Base-by-base conservation (phyloP, 30 jellyfish, hydroid and myxozoan genomes). In the Nemopilema nomurai region DNA sequence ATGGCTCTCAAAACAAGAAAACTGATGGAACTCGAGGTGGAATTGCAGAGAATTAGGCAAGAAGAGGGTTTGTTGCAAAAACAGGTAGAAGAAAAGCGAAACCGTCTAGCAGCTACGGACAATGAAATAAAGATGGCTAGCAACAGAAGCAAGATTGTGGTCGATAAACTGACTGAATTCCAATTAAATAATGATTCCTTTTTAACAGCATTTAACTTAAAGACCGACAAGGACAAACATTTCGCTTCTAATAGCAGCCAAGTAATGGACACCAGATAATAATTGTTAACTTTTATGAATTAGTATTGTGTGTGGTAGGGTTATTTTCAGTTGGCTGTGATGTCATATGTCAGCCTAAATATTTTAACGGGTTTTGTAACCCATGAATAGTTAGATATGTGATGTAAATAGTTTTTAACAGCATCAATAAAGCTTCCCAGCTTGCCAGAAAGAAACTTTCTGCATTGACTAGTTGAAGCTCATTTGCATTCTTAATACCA, bases 1-100 rank as follows among this genome's bases (percentile, higher is more conserved):
- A 72, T 83, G 83, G 92, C 92, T 18, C n/a, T 68, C 7, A 83
- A 83, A 49, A 64, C 70, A 52, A 68, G 81, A 18, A 71, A 68
- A 52, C 28, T 83, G 22, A 32, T 70, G 23, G 83, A 72, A 22
- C 80, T 83, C 27, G 92, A 83, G 51, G 64, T 4, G 19, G 81
- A 83, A 51, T 86, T 83, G 41, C 86, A 71, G n/a, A 62, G 13
- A 53, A 53, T 79, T 30, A 62, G 28, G 51, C 20, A 18, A 20
- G 86, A 83, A 20, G 86, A 83, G 51, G 32, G 53, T 52, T 6
- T 28, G 22, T 49, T 83, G 28, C n/a, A 25, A 22, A 80, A 71
- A 53, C 26, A 20, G 23, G 92, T 72, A 13, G 26, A 24, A 24
- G 74, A 30, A 32, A 83, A 71, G 49, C 73, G 81, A 53, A 75